Base-by-base conservation (phyloP, 1,140 invertebrate genomes). In the Bombus soroeensis region DNA sequence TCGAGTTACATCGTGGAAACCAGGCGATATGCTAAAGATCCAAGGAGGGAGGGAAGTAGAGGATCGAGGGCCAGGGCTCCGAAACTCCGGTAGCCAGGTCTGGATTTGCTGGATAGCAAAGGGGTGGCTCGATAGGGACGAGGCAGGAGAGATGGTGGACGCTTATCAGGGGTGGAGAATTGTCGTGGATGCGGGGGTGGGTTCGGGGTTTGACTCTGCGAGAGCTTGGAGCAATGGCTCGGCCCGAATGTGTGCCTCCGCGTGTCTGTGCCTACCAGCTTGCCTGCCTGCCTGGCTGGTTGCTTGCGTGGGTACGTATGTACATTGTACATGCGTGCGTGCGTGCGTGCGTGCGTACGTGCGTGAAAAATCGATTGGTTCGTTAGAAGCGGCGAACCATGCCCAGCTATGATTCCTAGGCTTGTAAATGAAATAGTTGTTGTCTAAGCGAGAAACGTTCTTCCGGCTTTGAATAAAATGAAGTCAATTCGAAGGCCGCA, bases 291-390 rank as follows among this genome's bases (percentile, higher is more conserved):
- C 18, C 47, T 77, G 72, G 62, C 34, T 34, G 34, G 15, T 18
- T 32, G 70, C 62, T 57, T 74, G 68, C 59, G 75, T n/a, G 41
- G 41, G 76, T 79, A 70, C 34, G 13, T 59, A 32, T 59, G 32
- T 64, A 41, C 74, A 3, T 28, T 59, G 59, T 68, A 10, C 25
- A 9, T 25, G 59, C 39, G 28, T 70, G 25, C 64, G 77, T 72
- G 72, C 84, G 68, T 90, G 85, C 74, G 78, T 72, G 77, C 84
- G 76, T 87, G 76, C 83, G 85, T 86, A 53, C 81, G 83, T 90
- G 84, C 77, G 88, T 87, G 93, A 94, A 94, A 94, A 94, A 94
- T 94, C 94, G 93, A 94, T 94, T 91, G 83, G 73, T 43, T 73
- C 79, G 78, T 91, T 91, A 89, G 89, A 91, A 89, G 70, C 86